These are phyloP conservation scores for Eleginops maclovinus DNA, from an alignment of 2,113 vertebrate genomes.

Conservation along the genomic window DNA sequence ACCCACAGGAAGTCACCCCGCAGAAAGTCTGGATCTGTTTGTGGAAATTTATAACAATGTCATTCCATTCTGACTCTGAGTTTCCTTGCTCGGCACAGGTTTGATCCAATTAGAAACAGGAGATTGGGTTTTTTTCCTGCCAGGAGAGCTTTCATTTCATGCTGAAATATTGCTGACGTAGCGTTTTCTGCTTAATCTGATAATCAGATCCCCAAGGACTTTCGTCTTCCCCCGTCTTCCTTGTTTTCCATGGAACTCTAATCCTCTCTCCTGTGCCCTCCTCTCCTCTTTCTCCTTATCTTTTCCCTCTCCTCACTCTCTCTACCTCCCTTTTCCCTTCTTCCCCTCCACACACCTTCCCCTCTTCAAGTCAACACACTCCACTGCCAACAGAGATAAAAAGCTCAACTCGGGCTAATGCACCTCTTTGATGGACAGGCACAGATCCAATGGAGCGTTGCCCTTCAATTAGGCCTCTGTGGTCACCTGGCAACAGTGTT, in stretches of 20 bases:
- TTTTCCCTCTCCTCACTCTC: background rate
- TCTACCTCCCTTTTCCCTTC: background rate
- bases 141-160: constrained; percentile 65
- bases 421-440: constrained; percentile 59
- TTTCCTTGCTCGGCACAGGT: constrained; percentile 36
- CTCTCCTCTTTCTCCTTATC: constrained; percentile 11
- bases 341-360: background rate
- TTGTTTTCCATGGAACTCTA: constrained; percentile 18
- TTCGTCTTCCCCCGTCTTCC: constrained; percentile 22
- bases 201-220: constrained; percentile 66
- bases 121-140: constrained; percentile 48
- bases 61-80: constrained; percentile 10
- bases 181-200: constrained; percentile 59
- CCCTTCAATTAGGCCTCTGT: constrained; percentile 48
- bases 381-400: constrained; percentile 21
- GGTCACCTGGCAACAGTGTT: constrained; percentile 60
- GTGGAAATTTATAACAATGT: background rate
- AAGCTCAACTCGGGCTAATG: constrained; percentile 14
- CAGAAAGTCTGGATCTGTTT: background rate
- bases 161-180: constrained; percentile 66
- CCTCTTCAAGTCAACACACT: constrained; percentile 13
- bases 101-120: constrained; percentile 68
- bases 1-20: background rate
- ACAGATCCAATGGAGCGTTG: constrained; percentile 28
- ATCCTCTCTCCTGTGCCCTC: constrained; percentile 16